phyloP scores from a whole-genome alignment of 2,888 invertebrate genomes.

The Caenorhabditis imperialis region DNA sequence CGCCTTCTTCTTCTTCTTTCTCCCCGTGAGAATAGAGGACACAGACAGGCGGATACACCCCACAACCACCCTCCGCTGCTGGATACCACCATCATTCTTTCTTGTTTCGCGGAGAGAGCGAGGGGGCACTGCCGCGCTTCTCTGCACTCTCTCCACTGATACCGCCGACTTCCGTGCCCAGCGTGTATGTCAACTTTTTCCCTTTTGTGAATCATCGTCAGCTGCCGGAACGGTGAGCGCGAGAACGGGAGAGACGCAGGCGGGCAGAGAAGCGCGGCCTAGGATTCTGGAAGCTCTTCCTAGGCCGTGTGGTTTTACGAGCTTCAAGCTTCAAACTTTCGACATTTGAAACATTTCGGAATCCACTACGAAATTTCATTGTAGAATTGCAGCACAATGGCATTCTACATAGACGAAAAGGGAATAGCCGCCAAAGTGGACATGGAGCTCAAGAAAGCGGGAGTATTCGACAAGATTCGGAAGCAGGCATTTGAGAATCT shows the following conservation, averaged over 20 bases:
- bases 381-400: slow-evolving; percentile 1
- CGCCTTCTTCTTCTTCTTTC: slow-evolving; percentile 19
- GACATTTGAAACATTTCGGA: too few relatives aligned
- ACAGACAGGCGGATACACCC: slow-evolving; percentile 24
- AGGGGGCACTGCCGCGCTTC: slow-evolving; percentile 12
- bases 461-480: slow-evolving; percentile 45
- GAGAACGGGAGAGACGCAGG: too few relatives aligned
- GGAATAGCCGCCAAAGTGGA: slow-evolving; percentile 34
- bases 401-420: slow-evolving; percentile 17
- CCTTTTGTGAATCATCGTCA: too few relatives aligned
- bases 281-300: neutral
- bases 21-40: neutral
- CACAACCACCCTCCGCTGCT: slow-evolving; percentile 18
- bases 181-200: too few relatives aligned
- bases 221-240: too few relatives aligned
- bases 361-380: too few relatives aligned
- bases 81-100: slow-evolving; percentile 19
- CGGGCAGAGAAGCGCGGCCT: neutral
- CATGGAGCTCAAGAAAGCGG: slow-evolving; percentile 32
- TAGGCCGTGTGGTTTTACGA: too few relatives aligned
- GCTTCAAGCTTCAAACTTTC: too few relatives aligned
- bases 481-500: slow-evolving; percentile 34
- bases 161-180: too few relatives aligned
- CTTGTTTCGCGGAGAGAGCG: neutral
- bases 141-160: slow-evolving; percentile 10